Evolutionary conservation across 2,888 invertebrate species (phyloP).

Genomic region (Zootermopsis nevadensis): DNA sequence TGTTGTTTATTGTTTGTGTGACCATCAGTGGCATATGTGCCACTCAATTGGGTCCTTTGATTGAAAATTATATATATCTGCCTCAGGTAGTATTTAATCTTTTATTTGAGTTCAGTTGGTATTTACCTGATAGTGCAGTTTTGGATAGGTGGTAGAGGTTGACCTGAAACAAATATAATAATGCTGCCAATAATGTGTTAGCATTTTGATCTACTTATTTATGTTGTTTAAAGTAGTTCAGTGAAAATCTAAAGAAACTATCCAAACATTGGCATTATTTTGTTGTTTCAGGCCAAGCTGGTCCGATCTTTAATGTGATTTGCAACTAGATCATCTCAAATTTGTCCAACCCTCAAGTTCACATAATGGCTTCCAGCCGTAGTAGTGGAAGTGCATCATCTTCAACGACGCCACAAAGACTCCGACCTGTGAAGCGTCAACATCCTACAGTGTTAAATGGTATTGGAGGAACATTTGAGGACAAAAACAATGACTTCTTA

Average conservation of each 20-base stretch:
- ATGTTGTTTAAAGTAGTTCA: background rate
- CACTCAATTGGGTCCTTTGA: background rate
- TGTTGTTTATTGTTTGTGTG: too few relatives aligned
- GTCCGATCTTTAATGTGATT: conserved; percentile 12
- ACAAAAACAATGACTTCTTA: conserved; percentile 73
- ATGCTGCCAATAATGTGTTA: background rate
- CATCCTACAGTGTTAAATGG: conserved; percentile 68
- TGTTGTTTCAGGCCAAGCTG: conserved; percentile 35
- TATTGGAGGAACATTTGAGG: conserved; percentile 73
- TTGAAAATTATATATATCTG: background rate
- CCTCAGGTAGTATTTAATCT: background rate
- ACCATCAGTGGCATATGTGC: background rate
- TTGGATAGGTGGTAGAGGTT: background rate
- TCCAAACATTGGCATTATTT: conserved; percentile 9
- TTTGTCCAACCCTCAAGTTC: background rate
- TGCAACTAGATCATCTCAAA: conserved; percentile 12
- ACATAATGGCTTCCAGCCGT: conserved; percentile 48
- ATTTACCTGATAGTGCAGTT: background rate
- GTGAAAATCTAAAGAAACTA: background rate
- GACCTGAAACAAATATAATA: conserved; percentile 21
- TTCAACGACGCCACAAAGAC: conserved; percentile 48
- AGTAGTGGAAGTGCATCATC: conserved; percentile 49
- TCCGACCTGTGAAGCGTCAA: conserved; percentile 58
- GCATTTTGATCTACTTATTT: background rate
- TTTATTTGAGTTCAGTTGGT: background rate